These are phyloP conservation scores for Lacerta viridis DNA, from an alignment of 2,797 vertebrate genomes.

Conservation along the genomic window DNA sequence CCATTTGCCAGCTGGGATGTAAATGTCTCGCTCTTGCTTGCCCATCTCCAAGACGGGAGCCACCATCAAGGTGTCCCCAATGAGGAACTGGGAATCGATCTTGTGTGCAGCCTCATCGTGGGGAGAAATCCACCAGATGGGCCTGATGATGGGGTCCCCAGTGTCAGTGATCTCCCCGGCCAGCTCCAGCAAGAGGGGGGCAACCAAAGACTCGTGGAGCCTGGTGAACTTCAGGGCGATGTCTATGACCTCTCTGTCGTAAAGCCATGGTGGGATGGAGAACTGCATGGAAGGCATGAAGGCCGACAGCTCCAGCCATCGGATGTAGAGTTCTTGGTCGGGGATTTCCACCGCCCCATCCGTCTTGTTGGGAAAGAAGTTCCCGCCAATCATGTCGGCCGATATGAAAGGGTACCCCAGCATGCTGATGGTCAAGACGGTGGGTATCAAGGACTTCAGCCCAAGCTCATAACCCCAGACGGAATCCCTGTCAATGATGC, in stretches of 20 bases:
- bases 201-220: slow-evolving; percentile 91
- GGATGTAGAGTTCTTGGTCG: slow-evolving; percentile 94
- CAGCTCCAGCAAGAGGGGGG: slow-evolving; percentile 91
- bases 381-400: slow-evolving; percentile 94
- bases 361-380: slow-evolving; percentile 85
- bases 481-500: slow-evolving; percentile 94
- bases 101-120: slow-evolving; percentile 90
- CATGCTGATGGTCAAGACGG: slow-evolving; percentile 93
- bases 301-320: slow-evolving; percentile 95
- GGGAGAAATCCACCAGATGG: slow-evolving; percentile 97
- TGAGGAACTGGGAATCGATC: slow-evolving; percentile 96
- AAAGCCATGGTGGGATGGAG: slow-evolving; percentile 94
- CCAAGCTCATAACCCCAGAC: slow-evolving; percentile 97
- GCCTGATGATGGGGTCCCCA: slow-evolving; percentile 94
- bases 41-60: slow-evolving; percentile 94
- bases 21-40: slow-evolving; percentile 95
- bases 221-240: slow-evolving; percentile 92
- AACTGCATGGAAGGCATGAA: slow-evolving; percentile 99
- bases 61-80: slow-evolving; percentile 96
- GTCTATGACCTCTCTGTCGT: slow-evolving; percentile 91
- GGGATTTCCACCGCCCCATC: slow-evolving; percentile 81
- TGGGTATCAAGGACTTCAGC: slow-evolving; percentile 94
- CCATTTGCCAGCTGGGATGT: slow-evolving; percentile 93
- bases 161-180: slow-evolving; percentile 92
- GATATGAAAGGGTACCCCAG: slow-evolving; percentile 93